These are phyloP conservation scores for Progne subis DNA, from an alignment of 2,113 vertebrate genomes.

Conservation along the genomic window DNA sequence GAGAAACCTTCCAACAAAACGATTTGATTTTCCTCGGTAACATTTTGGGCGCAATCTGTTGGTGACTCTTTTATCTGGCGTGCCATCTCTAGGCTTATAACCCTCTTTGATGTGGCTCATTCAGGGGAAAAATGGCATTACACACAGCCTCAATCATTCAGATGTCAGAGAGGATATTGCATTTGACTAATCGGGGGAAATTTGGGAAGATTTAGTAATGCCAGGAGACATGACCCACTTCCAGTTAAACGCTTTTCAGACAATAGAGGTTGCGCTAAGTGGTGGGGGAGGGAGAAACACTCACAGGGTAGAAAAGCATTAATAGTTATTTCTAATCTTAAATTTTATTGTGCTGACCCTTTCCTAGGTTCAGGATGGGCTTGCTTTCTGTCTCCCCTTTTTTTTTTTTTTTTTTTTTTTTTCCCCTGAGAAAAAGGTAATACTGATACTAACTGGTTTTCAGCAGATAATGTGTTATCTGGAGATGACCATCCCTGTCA, in stretches of 20 bases:
- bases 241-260: conserved; percentile 31
- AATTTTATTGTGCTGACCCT: background rate
- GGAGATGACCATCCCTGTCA: fast-evolving
- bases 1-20: background rate
- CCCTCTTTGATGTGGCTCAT: conserved; percentile 47
- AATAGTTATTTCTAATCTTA: background rate
- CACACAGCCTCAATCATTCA: conserved; percentile 34
- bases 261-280: background rate
- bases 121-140: conserved; percentile 64
- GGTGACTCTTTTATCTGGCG: background rate
- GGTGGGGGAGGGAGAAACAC: background rate
- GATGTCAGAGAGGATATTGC: conserved; percentile 15
- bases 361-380: background rate
- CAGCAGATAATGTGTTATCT: background rate
- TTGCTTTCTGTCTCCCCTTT: background rate
- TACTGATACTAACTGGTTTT: background rate
- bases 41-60: conserved; percentile 6
- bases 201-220: conserved; percentile 61
- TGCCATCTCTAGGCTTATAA: background rate
- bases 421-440: background rate
- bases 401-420: background rate
- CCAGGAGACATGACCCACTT: conserved; percentile 66
- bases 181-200: conserved; percentile 51
- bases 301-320: background rate
- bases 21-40: background rate